Evolutionary conservation across 2,113 vertebrate species (phyloP).

Genomic region (Anhinga anhinga): DNA sequence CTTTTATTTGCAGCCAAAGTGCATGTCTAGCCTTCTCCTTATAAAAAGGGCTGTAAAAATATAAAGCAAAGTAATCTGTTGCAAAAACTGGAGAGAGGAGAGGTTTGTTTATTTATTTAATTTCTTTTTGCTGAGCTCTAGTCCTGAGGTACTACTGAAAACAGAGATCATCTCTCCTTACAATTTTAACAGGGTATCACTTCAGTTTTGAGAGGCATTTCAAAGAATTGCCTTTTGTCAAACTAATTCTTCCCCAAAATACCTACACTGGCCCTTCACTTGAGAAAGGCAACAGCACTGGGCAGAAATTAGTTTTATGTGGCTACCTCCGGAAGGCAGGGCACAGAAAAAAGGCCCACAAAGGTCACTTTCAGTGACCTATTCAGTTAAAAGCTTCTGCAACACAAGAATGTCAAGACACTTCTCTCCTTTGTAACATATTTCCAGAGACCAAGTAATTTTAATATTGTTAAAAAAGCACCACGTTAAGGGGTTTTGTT

Average conservation of each 20-base stretch:
- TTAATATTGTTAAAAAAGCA: not conserved
- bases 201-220: not conserved
- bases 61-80: not conserved
- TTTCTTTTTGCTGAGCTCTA: not conserved
- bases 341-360: fast-evolving
- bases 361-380: not conserved
- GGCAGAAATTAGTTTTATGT: not conserved
- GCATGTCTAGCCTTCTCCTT: not conserved
- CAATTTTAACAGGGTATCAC: not conserved
- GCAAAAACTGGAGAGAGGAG: not conserved
- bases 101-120: not conserved
- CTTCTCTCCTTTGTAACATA: not conserved
- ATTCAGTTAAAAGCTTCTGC: not conserved
- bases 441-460: not conserved
- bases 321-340: not conserved
- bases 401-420: not conserved
- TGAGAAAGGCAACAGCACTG: not conserved
- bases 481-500: not conserved
- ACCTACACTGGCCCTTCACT: not conserved
- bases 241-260: not conserved
- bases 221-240: not conserved
- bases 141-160: not conserved
- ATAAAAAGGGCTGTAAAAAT: not conserved
- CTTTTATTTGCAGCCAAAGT: conserved; percentile 24
- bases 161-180: not conserved